A percentile compares a stretch with the other conserved stretches of the same genome.
phyloP scores from a whole-genome alignment of 2,888 invertebrate genomes.

The Cataglyphis altisquamis region DNA sequence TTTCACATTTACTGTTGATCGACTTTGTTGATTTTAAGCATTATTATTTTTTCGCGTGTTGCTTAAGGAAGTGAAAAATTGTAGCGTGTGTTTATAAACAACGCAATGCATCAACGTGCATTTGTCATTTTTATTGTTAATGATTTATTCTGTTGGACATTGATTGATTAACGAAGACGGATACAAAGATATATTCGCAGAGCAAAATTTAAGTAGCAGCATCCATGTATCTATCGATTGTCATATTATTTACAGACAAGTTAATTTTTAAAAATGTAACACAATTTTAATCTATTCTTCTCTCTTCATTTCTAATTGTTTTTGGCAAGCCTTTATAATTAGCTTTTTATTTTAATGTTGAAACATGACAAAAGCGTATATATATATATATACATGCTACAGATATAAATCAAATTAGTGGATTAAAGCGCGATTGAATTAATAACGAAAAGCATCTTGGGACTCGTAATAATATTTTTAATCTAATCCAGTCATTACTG shows the following conservation, averaged over 20 bases:
- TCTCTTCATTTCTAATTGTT: not conserved
- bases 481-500: not conserved
- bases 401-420: slow-evolving; percentile 7
- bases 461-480: not conserved
- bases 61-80: slow-evolving; percentile 1
- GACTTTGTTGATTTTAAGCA: not conserved
- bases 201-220: not conserved
- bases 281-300: not conserved
- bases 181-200: not conserved
- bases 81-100: slow-evolving; percentile 10
- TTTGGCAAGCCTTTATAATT: not conserved
- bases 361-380: not conserved
- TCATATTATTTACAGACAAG: not conserved
- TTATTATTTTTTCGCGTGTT: not conserved
- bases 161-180: slow-evolving; percentile 29
- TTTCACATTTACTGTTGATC: slow-evolving; percentile 18
- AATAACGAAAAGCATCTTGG: not conserved
- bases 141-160: slow-evolving; percentile 16
- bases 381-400: too few relatives aligned
- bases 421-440: not conserved
- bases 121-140: slow-evolving; percentile 7
- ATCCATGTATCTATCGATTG: not conserved
- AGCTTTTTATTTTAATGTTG: not conserved
- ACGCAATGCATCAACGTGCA: not conserved
- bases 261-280: not conserved